A percentile compares a stretch with the other conserved stretches of the same genome.
These are phyloP conservation scores for Peromyscus melanophrys DNA, from an alignment of 2,797 vertebrate genomes.

Conservation along the genomic window DNA sequence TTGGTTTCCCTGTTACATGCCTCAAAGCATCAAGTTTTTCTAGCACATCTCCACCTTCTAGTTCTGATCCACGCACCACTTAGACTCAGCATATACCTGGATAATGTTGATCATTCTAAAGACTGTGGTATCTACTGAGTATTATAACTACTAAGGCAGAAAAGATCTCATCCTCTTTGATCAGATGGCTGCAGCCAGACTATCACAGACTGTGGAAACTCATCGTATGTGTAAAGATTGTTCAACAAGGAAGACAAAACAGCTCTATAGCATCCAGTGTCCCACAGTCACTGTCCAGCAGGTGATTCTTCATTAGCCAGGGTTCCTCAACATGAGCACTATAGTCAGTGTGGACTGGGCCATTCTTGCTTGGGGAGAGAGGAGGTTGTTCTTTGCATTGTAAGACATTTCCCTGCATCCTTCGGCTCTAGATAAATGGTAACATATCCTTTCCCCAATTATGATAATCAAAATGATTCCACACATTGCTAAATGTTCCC, in stretches of 20 bases:
- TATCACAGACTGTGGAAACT: neutral
- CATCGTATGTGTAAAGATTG: neutral
- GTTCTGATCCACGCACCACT: neutral
- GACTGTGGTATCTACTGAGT: neutral
- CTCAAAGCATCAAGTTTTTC: neutral
- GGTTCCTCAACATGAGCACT: neutral
- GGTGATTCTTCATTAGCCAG: neutral
- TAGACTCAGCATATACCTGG: neutral
- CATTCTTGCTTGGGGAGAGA: neutral
- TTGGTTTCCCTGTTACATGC: neutral
- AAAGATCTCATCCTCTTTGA: neutral
- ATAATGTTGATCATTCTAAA: neutral
- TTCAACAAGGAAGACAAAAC: slow-evolving; percentile 16
- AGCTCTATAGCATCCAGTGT: neutral
- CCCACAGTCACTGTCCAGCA: neutral
- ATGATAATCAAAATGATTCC: neutral
- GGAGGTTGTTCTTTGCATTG: neutral
- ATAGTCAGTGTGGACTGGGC: neutral
- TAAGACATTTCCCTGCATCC: neutral
- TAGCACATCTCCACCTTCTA: neutral
- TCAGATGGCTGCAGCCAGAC: neutral
- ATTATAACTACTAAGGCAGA: neutral
- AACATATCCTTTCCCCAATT: neutral
- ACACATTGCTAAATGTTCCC: neutral
- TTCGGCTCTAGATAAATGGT: neutral